Percentiles rank a stretch among this genome's conserved stretches.
Evolutionary conservation across 2,888 invertebrate genomes (phyloP).

Genomic region (Panopea generosa): DNA sequence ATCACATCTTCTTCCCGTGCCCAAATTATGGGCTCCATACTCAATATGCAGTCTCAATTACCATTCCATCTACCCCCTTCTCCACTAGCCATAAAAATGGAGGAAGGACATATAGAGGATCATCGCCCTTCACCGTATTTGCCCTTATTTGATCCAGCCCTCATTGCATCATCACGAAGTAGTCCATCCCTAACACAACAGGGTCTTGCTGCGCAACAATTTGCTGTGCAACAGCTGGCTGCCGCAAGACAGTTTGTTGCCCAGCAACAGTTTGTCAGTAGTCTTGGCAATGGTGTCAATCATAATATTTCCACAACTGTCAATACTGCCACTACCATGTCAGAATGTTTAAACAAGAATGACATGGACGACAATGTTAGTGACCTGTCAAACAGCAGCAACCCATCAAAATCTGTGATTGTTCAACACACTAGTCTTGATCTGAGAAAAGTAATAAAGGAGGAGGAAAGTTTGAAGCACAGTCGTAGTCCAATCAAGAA

Average conservation of each 20-base stretch:
- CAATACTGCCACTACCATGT: background rate
- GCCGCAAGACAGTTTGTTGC: constrained; percentile 69
- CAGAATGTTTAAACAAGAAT: constrained; percentile 11
- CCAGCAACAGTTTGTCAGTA: constrained; percentile 48
- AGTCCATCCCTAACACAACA: constrained; percentile 45
- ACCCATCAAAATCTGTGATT: constrained; percentile 74
- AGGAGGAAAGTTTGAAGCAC: constrained; percentile 73
- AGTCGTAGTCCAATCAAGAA: constrained; percentile 83
- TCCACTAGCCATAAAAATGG: constrained; percentile 63
- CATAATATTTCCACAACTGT: background rate
- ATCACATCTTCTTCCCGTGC: constrained; percentile 58
- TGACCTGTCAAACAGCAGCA: constrained; percentile 29
- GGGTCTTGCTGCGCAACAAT: constrained; percentile 51
- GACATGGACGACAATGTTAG: constrained; percentile 7
- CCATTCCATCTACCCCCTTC: constrained; percentile 60
- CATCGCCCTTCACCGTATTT: constrained; percentile 59
- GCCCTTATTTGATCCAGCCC: constrained; percentile 52
- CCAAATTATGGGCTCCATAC: constrained; percentile 53
- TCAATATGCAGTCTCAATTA: constrained; percentile 62
- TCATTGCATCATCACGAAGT: constrained; percentile 43
- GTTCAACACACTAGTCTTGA: constrained; percentile 78
- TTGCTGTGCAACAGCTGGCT: constrained; percentile 52
- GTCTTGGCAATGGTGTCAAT: constrained; percentile 6
- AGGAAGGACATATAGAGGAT: constrained; percentile 58
- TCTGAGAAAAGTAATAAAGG: constrained; percentile 74